Conservation (phyloP, 2,797 vertebrate species). For the Cercopithecus hamlyni region DNA sequence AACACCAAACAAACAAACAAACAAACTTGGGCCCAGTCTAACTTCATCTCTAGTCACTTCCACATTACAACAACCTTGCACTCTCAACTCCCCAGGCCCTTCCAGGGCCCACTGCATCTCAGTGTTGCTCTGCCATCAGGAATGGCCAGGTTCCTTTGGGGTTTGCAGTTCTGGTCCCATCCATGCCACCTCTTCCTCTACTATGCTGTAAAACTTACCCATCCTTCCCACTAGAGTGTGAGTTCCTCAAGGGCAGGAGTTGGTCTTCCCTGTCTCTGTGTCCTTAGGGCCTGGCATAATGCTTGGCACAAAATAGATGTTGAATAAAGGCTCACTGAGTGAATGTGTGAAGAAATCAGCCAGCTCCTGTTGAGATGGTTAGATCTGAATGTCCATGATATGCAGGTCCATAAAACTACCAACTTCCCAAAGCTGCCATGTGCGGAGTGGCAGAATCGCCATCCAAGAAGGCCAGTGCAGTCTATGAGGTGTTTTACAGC, state of each 20-base stretch:
- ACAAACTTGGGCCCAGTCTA: not conserved
- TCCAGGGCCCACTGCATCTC: not conserved
- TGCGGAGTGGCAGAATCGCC: conserved; percentile 68
- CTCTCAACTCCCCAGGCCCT: not conserved
- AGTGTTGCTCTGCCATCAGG: not conserved
- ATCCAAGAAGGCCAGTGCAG: conserved; percentile 68
- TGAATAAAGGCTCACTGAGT: not conserved
- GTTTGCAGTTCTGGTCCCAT: not conserved
- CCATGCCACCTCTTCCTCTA: not conserved
- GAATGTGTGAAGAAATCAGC: conserved; percentile 27
- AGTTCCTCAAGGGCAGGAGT: conserved; percentile 16
- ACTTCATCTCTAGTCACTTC: not conserved
- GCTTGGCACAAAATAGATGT: not conserved
- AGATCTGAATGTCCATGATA: conserved; percentile 62
- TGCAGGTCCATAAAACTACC: conserved; percentile 73
- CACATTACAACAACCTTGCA: not conserved
- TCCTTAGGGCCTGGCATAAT: not conserved
- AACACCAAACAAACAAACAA: no score
- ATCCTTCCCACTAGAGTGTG: not conserved
- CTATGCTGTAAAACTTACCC: not conserved
- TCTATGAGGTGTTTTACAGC: conserved; percentile 81
- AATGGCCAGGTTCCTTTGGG: not conserved
- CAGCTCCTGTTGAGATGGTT: conserved; percentile 24
- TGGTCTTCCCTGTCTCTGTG: not conserved
- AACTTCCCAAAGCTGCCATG: conserved; percentile 72